These are phyloP conservation scores for Dromas ardeola DNA, from an alignment of 2,113 vertebrate species.

Conservation along the genomic window DNA sequence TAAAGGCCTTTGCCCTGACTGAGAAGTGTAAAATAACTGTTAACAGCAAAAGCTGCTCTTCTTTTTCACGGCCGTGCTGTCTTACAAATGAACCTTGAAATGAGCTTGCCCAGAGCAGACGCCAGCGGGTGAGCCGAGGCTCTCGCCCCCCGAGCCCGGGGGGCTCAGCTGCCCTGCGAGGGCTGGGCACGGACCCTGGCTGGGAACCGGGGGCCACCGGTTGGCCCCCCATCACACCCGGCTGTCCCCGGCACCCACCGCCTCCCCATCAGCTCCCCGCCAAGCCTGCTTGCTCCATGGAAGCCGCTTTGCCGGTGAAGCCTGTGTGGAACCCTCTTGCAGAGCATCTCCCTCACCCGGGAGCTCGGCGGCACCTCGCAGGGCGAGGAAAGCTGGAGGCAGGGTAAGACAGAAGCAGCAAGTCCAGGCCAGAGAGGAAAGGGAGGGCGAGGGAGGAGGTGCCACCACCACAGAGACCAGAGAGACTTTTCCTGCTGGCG, in stretches of 20 bases:
- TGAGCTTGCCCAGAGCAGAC: background rate
- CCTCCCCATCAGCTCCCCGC: background rate
- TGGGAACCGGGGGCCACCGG: background rate
- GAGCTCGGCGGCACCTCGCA: background rate
- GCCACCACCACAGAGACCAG: background rate
- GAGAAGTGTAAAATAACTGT: slow-evolving; percentile 53
- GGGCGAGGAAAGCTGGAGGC: background rate
- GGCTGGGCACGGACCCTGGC: background rate
- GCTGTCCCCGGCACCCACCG: fast-evolving
- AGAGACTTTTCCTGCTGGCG: background rate
- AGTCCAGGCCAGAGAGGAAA: background rate
- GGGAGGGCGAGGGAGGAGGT: background rate
- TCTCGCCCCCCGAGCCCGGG: background rate
- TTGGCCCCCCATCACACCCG: fast-evolving
- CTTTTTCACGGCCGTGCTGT: background rate
- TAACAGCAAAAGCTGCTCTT: slow-evolving; percentile 34
- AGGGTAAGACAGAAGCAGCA: background rate
- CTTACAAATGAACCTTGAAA: slow-evolving; percentile 46
- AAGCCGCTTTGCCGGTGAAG: background rate
- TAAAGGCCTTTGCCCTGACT: slow-evolving; percentile 40
- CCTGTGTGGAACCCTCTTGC: fast-evolving
- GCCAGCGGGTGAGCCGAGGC: background rate
- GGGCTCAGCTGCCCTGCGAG: background rate
- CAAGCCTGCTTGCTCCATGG: background rate
- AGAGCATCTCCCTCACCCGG: background rate